A percentile compares a stretch with the other conserved stretches of the same genome.
Evolutionary conservation across 2,113 vertebrate genomes (phyloP).

Genomic region (Lamprotornis superbus): DNA sequence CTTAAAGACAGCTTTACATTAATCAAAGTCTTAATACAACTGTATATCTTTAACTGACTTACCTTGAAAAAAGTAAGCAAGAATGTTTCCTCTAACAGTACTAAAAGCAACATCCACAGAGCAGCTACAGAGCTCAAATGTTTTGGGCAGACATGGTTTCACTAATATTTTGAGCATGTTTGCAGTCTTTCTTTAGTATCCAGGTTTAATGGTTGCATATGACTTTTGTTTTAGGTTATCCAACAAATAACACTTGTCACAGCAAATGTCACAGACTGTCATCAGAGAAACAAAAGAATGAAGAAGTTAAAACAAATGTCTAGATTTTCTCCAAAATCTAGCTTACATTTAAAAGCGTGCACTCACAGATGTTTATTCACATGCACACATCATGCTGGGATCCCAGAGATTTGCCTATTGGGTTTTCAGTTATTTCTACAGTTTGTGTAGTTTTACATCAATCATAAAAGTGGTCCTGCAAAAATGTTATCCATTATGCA

Average conservation of each 20-base stretch:
- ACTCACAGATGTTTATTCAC: rapidly evolving
- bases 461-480: background rate
- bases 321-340: background rate
- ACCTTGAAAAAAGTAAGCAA: background rate
- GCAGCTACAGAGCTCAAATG: background rate
- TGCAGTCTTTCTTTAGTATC: background rate
- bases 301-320: background rate
- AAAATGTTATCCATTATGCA: background rate
- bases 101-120: background rate
- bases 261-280: background rate
- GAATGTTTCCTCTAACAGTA: background rate
- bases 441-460: background rate
- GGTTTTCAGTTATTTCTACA: background rate
- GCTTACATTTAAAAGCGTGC: background rate
- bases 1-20: background rate
- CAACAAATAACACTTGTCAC: background rate
- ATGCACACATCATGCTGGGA: background rate
- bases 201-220: background rate
- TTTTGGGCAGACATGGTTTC: background rate
- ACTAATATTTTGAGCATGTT: background rate
- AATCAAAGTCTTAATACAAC: background rate
- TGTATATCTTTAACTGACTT: background rate
- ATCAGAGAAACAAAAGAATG: background rate
- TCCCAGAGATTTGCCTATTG: background rate
- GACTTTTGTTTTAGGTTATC: background rate